Base-by-base conservation (phyloP, 2,888 invertebrate genomes). In the Amphimallon solstitiale region DNA sequence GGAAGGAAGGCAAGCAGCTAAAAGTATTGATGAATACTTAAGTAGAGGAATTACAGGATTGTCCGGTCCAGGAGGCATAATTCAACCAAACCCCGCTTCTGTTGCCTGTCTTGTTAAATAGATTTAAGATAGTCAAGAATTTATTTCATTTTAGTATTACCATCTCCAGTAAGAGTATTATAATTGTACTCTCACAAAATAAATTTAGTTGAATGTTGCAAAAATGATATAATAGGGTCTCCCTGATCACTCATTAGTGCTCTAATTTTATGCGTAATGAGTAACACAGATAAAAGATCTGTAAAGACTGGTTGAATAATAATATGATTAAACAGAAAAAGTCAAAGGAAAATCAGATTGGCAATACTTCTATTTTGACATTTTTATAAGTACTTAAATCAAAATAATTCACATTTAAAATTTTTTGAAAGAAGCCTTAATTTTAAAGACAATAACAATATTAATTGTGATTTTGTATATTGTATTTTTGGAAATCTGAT, bases 1-100 rank as follows among this genome's bases (percentile, higher is more conserved):
- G 0, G 99, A 99, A 82, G 99, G 99, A 1, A 88, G 99, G n/a
- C 98, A 97, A 83, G 98, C 97, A 6, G 99, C 99, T 10, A 86
- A 97, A 45, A 93, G 95, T 74, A 92, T 98, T 1, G 99, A 99
- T 81, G 85, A 90, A 61, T 92, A 89, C 82, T 88, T 99, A 12
- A 89, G 89, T 76, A 87, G 88, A 49, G 89, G 88, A n/a, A 84
- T 85, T 34, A 94, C 97, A 3, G 88, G 89, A 4, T 86, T 99
- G 63, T 97, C 98, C 2, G 97, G 95, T 15, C 92, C 94, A 1
- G 98, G 98, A 29, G 98, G 98, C 12, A 91, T 98, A 66, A 86
- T 94, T 70, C 81, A 81, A 69, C 82, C 83, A n/a, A 69, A 68
- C 37, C 49, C 74, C 48, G 75, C 71, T 48, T 66, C 75, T 12